These are phyloP conservation scores for Oncorhynchus gorbuscha DNA, from an alignment of 2,113 vertebrate genomes.

Conservation along the genomic window DNA sequence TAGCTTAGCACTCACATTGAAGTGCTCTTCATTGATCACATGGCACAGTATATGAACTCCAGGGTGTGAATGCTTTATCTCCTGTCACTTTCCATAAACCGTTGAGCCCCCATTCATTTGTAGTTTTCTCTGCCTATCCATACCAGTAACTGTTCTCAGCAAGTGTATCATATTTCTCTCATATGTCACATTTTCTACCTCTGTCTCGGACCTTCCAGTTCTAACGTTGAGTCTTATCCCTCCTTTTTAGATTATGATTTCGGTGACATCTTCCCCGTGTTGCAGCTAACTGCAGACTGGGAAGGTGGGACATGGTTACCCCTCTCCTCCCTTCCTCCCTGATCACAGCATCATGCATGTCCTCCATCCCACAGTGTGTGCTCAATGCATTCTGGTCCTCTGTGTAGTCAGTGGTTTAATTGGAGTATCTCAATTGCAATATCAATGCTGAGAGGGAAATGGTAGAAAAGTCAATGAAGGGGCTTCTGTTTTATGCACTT, in stretches of 20 bases:
- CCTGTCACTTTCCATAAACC: slow-evolving; percentile 25
- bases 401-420: background rate
- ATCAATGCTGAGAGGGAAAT: background rate
- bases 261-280: slow-evolving; percentile 98
- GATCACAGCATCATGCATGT: slow-evolving; percentile 77
- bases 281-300: slow-evolving; percentile 98
- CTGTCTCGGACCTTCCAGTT: slow-evolving; percentile 53
- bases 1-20: background rate
- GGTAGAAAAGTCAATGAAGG: background rate
- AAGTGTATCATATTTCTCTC: slow-evolving; percentile 34
- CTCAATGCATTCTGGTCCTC: slow-evolving; percentile 39
- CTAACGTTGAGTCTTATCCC: slow-evolving; percentile 86
- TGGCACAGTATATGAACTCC: too few species aligned
- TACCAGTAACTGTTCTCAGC: slow-evolving; percentile 10
- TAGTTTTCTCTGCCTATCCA: slow-evolving; percentile 15
- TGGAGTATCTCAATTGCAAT: background rate
- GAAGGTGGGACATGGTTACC: slow-evolving; percentile 93
- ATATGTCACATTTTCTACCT: slow-evolving; percentile 16
- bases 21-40: slow-evolving; percentile 20
- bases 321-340: slow-evolving; percentile 54
- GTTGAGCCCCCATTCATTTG: slow-evolving; percentile 17
- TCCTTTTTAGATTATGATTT: slow-evolving; percentile 99
- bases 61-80: slow-evolving; percentile 4
- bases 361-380: slow-evolving; percentile 45
- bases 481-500: background rate